Conservation (phyloP, 2,113 vertebrate species). For the Montifringilla adamsi region DNA sequence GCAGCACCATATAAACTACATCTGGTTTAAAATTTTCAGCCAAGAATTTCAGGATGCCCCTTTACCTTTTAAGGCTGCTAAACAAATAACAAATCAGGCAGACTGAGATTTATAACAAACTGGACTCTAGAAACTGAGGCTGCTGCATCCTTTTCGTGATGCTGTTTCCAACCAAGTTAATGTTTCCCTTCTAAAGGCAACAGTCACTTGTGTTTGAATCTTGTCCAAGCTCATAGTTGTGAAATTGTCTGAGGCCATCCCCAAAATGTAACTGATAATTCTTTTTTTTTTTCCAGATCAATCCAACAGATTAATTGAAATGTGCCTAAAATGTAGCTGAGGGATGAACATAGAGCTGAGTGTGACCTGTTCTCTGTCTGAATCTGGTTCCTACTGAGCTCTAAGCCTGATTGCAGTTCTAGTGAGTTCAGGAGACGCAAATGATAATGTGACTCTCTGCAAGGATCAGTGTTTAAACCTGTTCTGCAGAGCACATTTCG, state of each 20-base stretch:
- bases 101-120: neutral
- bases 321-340: constrained; percentile 11
- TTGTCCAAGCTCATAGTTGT: neutral
- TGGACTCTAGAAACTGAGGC: neutral
- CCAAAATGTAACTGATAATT: neutral
- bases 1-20: neutral
- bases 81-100: neutral
- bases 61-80: constrained; percentile 15
- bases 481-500: neutral
- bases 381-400: neutral
- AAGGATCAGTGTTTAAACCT: neutral
- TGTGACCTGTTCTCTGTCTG: neutral
- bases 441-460: neutral
- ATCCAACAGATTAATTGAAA: neutral
- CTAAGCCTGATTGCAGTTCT: neutral
- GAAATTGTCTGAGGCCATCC: neutral
- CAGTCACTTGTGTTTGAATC: neutral
- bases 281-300: neutral
- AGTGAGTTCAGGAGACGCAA: neutral
- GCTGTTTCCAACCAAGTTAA: constrained; percentile 1
- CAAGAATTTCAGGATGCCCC: neutral
- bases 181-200: constrained; percentile 10
- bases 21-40: neutral
- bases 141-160: neutral
- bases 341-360: neutral